Evolutionary conservation across 1,140 invertebrate genomes (phyloP).

Genomic region (Drosophila tristis): DNA sequence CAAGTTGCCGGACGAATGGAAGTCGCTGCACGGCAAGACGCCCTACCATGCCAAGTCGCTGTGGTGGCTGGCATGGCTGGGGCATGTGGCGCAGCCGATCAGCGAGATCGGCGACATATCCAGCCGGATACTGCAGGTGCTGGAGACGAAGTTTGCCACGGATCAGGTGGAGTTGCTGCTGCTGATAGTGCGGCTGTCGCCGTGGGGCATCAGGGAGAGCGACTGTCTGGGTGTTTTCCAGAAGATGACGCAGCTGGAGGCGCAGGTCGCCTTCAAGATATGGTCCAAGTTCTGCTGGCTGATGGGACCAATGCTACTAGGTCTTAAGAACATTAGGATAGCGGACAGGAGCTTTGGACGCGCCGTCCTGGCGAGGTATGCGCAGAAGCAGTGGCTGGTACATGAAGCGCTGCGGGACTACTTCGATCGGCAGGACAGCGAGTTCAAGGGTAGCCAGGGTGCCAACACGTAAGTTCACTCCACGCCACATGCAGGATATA

Average conservation of each 20-base stretch:
- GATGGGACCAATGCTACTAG: slow-evolving; percentile 83
- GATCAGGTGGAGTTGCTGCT: slow-evolving; percentile 77
- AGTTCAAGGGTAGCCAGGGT: slow-evolving; percentile 64
- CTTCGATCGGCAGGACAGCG: slow-evolving; percentile 79
- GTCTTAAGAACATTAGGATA: slow-evolving; percentile 79
- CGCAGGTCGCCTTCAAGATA: slow-evolving; percentile 80
- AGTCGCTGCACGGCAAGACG: slow-evolving; percentile 74
- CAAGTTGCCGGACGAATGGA: slow-evolving; percentile 81
- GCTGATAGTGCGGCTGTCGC: slow-evolving; percentile 71
- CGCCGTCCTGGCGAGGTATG: slow-evolving; percentile 74
- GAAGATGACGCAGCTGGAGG: slow-evolving; percentile 76
- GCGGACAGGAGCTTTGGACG: slow-evolving; percentile 75
- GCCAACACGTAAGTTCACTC: slow-evolving; percentile 56
- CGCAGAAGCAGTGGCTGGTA: slow-evolving; percentile 79
- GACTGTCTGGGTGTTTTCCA: slow-evolving; percentile 81
- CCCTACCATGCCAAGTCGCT: slow-evolving; percentile 82
- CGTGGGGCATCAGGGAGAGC: slow-evolving; percentile 77
- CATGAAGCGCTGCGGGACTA: slow-evolving; percentile 82
- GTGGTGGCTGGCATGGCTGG: slow-evolving; percentile 84
- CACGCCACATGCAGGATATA: neutral
- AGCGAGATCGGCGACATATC: slow-evolving; percentile 74
- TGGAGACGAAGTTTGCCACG: slow-evolving; percentile 73
- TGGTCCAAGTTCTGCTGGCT: slow-evolving; percentile 84
- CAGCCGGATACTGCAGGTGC: slow-evolving; percentile 66
- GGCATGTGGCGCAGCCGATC: slow-evolving; percentile 72